Conservation (phyloP, 2,888 invertebrate species). For the Lasioglossum pauxillum region DNA sequence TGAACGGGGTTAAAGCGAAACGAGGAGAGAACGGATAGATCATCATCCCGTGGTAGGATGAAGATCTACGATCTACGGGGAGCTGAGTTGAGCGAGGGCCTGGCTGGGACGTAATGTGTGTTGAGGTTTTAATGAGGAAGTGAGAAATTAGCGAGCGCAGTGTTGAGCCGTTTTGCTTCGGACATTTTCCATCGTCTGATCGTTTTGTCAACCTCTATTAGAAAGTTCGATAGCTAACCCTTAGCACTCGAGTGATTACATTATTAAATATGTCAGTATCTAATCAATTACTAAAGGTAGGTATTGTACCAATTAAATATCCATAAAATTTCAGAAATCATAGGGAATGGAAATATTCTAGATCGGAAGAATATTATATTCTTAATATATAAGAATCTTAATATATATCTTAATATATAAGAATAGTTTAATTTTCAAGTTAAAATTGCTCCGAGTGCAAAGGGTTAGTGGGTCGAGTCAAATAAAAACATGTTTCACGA, state of each 20-base stretch:
- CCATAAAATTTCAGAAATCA: too few species aligned
- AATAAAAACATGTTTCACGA: constrained; percentile 27
- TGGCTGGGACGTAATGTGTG: constrained; percentile 77
- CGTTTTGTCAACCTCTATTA: constrained; percentile 73
- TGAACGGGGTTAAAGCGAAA: constrained; percentile 68
- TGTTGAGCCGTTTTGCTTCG: constrained; percentile 66
- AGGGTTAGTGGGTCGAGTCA: constrained; percentile 24
- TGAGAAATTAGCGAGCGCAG: constrained; percentile 82
- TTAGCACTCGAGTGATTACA: too few species aligned
- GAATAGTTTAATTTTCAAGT: neutral
- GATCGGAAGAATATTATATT: too few species aligned
- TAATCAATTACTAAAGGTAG: too few species aligned
- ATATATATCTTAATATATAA: too few species aligned
- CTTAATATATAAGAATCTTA: too few species aligned
- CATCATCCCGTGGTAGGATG: constrained; percentile 68
- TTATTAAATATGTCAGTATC: too few species aligned
- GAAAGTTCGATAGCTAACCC: constrained; percentile 20
- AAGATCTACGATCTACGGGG: constrained; percentile 77
- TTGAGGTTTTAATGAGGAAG: constrained; percentile 84
- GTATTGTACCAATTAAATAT: too few species aligned
- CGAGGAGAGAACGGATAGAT: constrained; percentile 69
- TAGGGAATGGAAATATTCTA: too few species aligned
- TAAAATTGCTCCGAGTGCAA: too few species aligned
- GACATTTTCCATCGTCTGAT: constrained; percentile 74
- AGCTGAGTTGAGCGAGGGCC: constrained; percentile 72